These are phyloP conservation scores for Brachynemurus nebulosus DNA, from an alignment of 2,888 invertebrate species.

Conservation along the genomic window DNA sequence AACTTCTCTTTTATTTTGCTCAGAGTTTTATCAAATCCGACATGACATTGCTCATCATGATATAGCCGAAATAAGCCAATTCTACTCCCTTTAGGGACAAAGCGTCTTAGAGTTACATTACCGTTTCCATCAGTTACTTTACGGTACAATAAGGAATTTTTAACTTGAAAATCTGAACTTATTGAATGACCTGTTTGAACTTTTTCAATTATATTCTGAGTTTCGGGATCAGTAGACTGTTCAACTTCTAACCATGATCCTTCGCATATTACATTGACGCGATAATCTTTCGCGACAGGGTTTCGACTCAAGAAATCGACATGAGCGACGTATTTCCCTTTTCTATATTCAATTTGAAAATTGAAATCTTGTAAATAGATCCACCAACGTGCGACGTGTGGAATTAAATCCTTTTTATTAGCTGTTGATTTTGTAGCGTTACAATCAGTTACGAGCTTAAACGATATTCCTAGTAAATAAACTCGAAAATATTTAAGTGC, in stretches of 20 bases:
- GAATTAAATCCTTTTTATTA: slow-evolving; percentile 19
- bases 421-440: too few relatives aligned
- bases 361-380: slow-evolving; percentile 15
- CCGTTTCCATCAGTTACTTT: slow-evolving; percentile 10
- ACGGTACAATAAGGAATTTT: too few relatives aligned
- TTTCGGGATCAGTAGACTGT: slow-evolving; percentile 10
- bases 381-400: slow-evolving; percentile 21
- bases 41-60: neutral
- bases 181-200: slow-evolving; percentile 3
- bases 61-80: neutral
- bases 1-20: slow-evolving; percentile 17
- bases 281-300: slow-evolving; percentile 2
- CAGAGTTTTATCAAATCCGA: neutral
- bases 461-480: neutral
- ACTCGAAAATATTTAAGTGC: slow-evolving; percentile 1
- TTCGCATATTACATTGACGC: slow-evolving; percentile 1
- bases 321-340: slow-evolving; percentile 9
- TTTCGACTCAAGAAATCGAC: slow-evolving; percentile 12
- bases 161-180: too few relatives aligned
- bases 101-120: slow-evolving; percentile 8
- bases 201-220: slow-evolving; percentile 8
- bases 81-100: slow-evolving; percentile 7
- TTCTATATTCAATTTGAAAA: neutral
- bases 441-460: too few relatives aligned
- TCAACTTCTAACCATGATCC: slow-evolving; percentile 11